These are phyloP conservation scores for Meriones psammophilus DNA, from an alignment of 2,797 vertebrate genomes.

Conservation along the genomic window DNA sequence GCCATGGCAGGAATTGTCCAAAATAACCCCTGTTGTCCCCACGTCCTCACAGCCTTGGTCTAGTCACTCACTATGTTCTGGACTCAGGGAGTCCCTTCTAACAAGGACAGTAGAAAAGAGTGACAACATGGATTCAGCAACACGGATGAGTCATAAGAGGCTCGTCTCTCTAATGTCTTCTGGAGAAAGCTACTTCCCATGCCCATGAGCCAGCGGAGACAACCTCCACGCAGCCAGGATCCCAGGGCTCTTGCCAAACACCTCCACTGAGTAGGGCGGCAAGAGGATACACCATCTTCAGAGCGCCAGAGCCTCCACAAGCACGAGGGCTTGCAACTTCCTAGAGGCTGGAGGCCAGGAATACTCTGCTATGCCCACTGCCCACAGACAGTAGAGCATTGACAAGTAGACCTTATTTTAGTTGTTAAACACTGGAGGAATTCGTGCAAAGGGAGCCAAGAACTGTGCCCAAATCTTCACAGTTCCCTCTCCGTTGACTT, in stretches of 20 bases:
- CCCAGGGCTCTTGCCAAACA: background rate
- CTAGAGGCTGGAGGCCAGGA: background rate
- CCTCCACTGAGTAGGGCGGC: background rate
- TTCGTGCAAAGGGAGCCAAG: background rate
- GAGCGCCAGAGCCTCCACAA: background rate
- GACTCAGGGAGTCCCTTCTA: background rate
- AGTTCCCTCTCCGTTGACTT: background rate
- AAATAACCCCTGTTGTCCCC: background rate
- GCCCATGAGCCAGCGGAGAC: background rate
- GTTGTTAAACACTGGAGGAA: background rate
- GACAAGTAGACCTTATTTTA: background rate
- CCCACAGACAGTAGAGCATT: background rate
- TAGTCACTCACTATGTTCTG: background rate
- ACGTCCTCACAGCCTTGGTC: background rate
- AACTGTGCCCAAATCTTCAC: background rate
- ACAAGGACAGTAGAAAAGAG: background rate
- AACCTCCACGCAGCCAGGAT: background rate
- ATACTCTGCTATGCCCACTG: background rate
- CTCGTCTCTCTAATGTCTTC: background rate
- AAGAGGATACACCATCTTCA: background rate
- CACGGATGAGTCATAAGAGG: background rate
- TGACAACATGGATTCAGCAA: background rate
- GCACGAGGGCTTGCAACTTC: background rate
- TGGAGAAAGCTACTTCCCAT: background rate
- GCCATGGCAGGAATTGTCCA: background rate